phyloP scores from a whole-genome alignment of 1,140 invertebrate genomes.

The Magallana angulata region DNA sequence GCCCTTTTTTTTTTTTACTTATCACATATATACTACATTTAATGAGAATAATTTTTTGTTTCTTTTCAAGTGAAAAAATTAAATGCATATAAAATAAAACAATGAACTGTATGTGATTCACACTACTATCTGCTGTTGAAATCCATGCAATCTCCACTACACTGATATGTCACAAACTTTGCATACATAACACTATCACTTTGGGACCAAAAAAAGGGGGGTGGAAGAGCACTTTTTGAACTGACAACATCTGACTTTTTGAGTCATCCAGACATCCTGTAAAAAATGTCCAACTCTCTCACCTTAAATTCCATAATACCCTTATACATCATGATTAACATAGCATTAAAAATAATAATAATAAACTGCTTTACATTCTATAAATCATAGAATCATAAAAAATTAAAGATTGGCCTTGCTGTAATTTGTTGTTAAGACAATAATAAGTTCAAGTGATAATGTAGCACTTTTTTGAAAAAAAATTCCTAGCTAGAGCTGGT shows the following conservation, averaged over 20 bases:
- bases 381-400: background rate
- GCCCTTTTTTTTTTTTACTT: no score
- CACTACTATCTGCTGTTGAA: background rate
- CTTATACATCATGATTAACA: background rate
- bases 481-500: background rate
- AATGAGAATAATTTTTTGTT: no score
- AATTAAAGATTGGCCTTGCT: constrained; percentile 21
- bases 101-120: background rate
- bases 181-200: background rate
- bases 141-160: background rate
- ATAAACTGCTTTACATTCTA: background rate
- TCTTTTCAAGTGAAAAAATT: no score
- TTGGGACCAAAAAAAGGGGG: no score
- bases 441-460: background rate
- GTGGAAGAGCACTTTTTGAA: no score
- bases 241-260: no score
- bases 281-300: no score
- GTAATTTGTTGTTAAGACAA: constrained; percentile 9
- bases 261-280: no score
- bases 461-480: background rate
- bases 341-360: background rate
- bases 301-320: background rate
- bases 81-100: no score
- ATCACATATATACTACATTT: no score
- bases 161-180: constrained; percentile 24